Evolutionary conservation across 2,113 vertebrate species (phyloP), one percentile per base, ranked within the genome.

Genomic region (Psammodynastes pulverulentus): DNA sequence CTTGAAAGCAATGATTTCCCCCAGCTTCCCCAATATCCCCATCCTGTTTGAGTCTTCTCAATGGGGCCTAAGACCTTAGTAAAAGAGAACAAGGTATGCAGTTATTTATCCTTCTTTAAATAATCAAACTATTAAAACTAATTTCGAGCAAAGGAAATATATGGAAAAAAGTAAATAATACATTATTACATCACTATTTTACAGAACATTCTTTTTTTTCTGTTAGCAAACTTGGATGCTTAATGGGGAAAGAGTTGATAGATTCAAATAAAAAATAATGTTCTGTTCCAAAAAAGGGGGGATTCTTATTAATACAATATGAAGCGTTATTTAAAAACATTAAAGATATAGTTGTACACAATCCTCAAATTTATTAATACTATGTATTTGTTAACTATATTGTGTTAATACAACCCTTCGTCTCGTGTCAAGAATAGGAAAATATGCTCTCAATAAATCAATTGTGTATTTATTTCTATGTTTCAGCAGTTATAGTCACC

Each of bases 21-120:
- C 99, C 99, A 99, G 96, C 96, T 99, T 56, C 99, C 99, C 99
- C 99, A 99, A 93, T 98, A 98, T 0, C 98, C 98, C 99, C 99
- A 99, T 51, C 98, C 98, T 7, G 97, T 98, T 91, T 98, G 98
- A 87, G 97, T 92, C 52, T 96, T 97, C 43, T 98, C 93, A 19
- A 96, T 95, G 94, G 97, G 95, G 93, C 93, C 94, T 24, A 96
- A 95, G 51, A 94, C 96, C 98, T 98, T 8, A 79, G 94, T 94
- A 95, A 96, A 39, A 90, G 94, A 39, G 95, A 95, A 34, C 17
- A 86, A 51, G 21, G 94, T 91, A 93, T 92, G 62, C 49, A 92
- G 48, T 53, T 26, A 91, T 2, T n/a, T 10, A 51, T 79, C 39
- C 34, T 52, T 58, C 86, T 0, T 0, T 4, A 9, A 89, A 1